Percentiles rank a stretch among this genome's conserved stretches.
These are phyloP conservation scores for Elysia crispata DNA, from an alignment of 2,888 invertebrate species.

Conservation along the genomic window DNA sequence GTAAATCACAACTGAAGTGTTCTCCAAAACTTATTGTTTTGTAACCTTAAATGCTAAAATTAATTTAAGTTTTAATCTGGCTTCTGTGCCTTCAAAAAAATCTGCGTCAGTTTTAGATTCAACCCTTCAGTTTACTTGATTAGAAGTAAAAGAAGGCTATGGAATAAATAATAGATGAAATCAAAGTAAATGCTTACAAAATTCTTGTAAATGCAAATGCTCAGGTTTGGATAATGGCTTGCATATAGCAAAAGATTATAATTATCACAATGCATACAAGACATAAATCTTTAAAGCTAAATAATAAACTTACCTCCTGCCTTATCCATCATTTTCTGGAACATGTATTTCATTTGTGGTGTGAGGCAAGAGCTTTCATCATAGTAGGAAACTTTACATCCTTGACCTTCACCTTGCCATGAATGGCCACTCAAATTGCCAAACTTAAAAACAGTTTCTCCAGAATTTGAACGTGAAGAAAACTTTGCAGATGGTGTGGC, in stretches of 20 bases:
- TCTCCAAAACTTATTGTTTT: no score
- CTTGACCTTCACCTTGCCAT: conserved; percentile 62
- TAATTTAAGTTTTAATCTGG: no score
- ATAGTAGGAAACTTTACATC: conserved; percentile 56
- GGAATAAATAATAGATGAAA: conserved; percentile 1
- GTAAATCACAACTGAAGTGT: no score
- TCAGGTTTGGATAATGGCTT: conserved; percentile 10
- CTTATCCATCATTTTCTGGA: conserved; percentile 79
- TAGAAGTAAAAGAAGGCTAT: not conserved
- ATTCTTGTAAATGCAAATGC: conserved; percentile 13
- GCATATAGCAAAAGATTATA: conserved; percentile 20
- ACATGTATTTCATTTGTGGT: conserved; percentile 79
- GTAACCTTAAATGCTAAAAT: no score
- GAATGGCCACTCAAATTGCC: conserved; percentile 60
- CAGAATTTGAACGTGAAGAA: conserved; percentile 80
- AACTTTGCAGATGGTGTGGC: conserved; percentile 78
- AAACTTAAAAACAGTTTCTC: conserved; percentile 81
- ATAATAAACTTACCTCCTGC: conserved; percentile 70
- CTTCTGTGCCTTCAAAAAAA: no score
- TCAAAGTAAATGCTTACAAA: not conserved
- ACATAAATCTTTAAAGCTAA: not conserved
- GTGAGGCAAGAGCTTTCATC: conserved; percentile 50
- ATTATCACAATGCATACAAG: conserved; percentile 29
- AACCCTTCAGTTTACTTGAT: not conserved
- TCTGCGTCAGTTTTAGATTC: no score